phyloP scores from a whole-genome alignment of 1,140 invertebrate genomes.

The Matsumurasca onukii region DNA sequence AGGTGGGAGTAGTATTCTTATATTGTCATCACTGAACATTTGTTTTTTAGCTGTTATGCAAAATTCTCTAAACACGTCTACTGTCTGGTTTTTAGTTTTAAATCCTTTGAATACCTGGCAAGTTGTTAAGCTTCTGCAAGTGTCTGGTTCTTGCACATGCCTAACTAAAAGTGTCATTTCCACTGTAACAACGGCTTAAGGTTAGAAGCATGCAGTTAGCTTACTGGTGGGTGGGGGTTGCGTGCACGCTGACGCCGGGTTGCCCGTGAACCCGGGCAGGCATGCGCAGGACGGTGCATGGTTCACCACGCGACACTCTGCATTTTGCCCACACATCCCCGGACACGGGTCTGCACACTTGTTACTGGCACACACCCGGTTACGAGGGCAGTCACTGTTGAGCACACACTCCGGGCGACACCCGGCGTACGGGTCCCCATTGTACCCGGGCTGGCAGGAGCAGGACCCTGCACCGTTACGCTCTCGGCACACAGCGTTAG shows the following conservation, averaged over 20 bases:
- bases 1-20: no score
- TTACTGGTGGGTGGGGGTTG: constrained; percentile 39
- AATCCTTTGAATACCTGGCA: no score
- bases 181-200: no score
- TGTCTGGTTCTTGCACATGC: no score
- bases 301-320: constrained; percentile 69
- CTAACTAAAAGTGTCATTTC: no score
- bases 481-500: constrained; percentile 73
- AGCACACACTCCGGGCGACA: constrained; percentile 62
- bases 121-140: no score
- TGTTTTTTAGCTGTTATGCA: no score
- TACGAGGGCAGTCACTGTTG: constrained; percentile 69
- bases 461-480: constrained; percentile 64
- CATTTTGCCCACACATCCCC: constrained; percentile 68
- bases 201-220: constrained; percentile 20
- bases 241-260: constrained; percentile 64
- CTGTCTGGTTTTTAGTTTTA: no score
- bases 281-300: constrained; percentile 75
- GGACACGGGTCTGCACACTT: constrained; percentile 71
- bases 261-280: constrained; percentile 64
- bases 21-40: no score
- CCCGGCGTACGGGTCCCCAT: constrained; percentile 75
- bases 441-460: constrained; percentile 74
- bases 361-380: constrained; percentile 68
- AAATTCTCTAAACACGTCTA: no score